Percentiles rank a stretch among this genome's conserved stretches.
These are phyloP conservation scores for Nasonia longicornis DNA, from an alignment of 1,140 invertebrate genomes.

Conservation along the genomic window DNA sequence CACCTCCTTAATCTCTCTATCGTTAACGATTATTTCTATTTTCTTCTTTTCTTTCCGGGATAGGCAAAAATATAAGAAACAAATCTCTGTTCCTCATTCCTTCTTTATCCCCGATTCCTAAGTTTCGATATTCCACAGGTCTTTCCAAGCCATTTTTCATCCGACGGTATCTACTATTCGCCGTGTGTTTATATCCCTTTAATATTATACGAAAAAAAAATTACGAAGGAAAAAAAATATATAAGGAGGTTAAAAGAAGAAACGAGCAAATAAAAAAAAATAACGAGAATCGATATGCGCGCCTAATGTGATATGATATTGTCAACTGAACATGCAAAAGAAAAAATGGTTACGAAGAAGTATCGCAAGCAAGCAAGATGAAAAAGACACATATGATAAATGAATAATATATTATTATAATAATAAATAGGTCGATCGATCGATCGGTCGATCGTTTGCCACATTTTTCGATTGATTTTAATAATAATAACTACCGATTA, in stretches of 20 bases:
- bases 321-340: constrained; percentile 44
- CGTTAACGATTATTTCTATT: constrained; percentile 42
- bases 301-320: constrained; percentile 45
- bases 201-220: constrained; percentile 38
- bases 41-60: constrained; percentile 47
- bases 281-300: constrained; percentile 43
- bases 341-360: constrained; percentile 42
- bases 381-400: constrained; percentile 43
- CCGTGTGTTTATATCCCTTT: constrained; percentile 39
- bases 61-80: constrained; percentile 44
- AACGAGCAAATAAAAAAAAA: constrained; percentile 40
- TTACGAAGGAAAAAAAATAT: constrained; percentile 28
- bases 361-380: constrained; percentile 44
- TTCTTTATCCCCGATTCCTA: not conserved
- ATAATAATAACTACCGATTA: constrained; percentile 56
- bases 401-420: constrained; percentile 43
- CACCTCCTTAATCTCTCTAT: constrained; percentile 52
- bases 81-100: not conserved
- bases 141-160: constrained; percentile 6
- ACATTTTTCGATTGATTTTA: constrained; percentile 59
- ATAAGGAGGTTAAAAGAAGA: constrained; percentile 39
- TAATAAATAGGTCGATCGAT: constrained; percentile 51
- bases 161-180: constrained; percentile 43
- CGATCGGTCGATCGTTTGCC: constrained; percentile 51
- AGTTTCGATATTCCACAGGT: constrained; percentile 23